Base-by-base conservation (phyloP, 1,140 invertebrate species). In the Papilio dardanus region DNA sequence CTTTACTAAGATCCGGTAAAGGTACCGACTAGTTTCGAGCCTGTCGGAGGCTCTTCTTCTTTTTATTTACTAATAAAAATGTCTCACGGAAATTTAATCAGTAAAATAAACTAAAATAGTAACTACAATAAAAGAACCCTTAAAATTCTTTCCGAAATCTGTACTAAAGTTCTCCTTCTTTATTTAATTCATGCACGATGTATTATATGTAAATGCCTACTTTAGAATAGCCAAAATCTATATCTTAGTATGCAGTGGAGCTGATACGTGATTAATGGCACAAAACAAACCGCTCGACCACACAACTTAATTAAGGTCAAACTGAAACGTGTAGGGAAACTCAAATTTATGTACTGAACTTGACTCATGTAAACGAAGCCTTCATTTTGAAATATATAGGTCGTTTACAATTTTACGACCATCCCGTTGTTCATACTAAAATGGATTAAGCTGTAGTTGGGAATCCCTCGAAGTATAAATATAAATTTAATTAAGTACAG, bases 311-410 rank as follows among this genome's bases (percentile, higher is more conserved):
- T 62, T 62, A 62, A 62, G 54, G 54, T 62, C 54, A 62, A 28
- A 28, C 24, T 62, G 10, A 28, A 62, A 30, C 54, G 54, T 62
- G 54, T 62, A 28, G 3, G 50, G 54, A 16, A 62, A 19, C n/a
- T 19, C 46, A 50, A 62, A 62, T 62, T 62, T 62, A 62, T 62
- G 54, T 62, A 62, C 54, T 62, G 24, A 62, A 62, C 54, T 62
- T 62, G 54, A 28, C 54, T 24, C 24, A 28, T 62, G 54, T 28
- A 14, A 14, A 62, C 54, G 24, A 28, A 62, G 30, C 24, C 54
- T 62, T 62, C 24, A 62, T 62, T 62, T 62, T 62, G 54, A 62
- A 62, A 62, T 8, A 62, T 62, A 62, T 62, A 62, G 21, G 24
- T 12, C 5, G 24, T 62, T 62, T 16, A 21, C 54, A 62, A 62